phyloP scores from a whole-genome alignment of 2,113 vertebrate species.

The Albula glossodonta region DNA sequence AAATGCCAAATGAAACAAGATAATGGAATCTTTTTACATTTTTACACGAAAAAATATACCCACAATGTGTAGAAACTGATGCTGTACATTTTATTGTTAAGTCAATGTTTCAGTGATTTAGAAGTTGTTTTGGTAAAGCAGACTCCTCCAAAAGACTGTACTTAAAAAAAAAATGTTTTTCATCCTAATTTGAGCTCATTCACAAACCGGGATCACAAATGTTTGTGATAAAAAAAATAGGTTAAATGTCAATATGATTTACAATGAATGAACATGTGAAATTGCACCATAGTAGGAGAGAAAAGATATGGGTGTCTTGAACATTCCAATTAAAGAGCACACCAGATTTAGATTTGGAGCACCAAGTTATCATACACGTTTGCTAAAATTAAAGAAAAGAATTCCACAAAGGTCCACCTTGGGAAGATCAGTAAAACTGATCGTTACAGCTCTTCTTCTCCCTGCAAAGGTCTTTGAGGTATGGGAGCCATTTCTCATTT shows the following conservation, averaged over 20 bases:
- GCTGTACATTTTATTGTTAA: neutral
- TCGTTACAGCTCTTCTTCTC: neutral
- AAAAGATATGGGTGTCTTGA: too few species aligned
- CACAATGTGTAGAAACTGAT: neutral
- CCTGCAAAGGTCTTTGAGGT: too few species aligned
- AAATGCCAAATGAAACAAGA: constrained; percentile 27
- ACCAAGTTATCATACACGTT: neutral
- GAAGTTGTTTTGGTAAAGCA: neutral
- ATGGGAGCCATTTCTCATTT: neutral
- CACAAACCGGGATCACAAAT: neutral
- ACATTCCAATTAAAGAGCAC: too few species aligned
- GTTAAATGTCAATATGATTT: too few species aligned
- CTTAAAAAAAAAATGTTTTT: neutral
- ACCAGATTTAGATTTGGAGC: neutral
- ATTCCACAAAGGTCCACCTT: neutral
- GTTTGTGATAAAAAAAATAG: too few species aligned
- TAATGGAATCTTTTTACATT: constrained; percentile 41
- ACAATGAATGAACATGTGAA: too few species aligned
- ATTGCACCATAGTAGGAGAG: too few species aligned
- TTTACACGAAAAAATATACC: constrained; percentile 28
- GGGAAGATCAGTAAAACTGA: neutral
- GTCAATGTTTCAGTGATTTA: constrained; percentile 19
- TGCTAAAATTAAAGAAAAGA: neutral
- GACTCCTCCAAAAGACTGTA: neutral
- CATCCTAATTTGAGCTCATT: constrained; percentile 19